phyloP scores from a whole-genome alignment of 2,888 invertebrate species.

The Microctonus aethiopoides region DNA sequence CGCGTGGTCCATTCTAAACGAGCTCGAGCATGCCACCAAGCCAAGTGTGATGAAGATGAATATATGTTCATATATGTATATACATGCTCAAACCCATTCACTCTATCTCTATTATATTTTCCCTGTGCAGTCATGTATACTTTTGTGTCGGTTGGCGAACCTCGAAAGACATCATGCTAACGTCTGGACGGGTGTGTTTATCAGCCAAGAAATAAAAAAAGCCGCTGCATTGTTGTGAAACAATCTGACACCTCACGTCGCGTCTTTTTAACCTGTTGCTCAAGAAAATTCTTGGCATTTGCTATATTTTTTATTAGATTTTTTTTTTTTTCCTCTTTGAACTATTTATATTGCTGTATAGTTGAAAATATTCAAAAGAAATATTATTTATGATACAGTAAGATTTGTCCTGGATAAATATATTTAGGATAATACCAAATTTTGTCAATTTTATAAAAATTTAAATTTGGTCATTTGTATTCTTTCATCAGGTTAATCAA shows the following conservation, averaged over 20 bases:
- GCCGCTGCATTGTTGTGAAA: slow-evolving; percentile 12
- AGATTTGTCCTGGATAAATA: too few relatives aligned
- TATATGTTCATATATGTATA: neutral
- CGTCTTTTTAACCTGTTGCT: slow-evolving; percentile 17
- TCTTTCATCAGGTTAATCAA: slow-evolving; percentile 33
- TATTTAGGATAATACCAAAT: too few relatives aligned
- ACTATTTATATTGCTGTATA: neutral
- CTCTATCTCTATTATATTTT: neutral
- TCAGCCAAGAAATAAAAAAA: slow-evolving; percentile 6
- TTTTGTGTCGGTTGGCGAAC: slow-evolving; percentile 4
- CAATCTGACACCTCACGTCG: neutral
- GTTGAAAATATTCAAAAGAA: too few relatives aligned
- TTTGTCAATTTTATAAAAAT: neutral
- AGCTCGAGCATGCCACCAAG: neutral
- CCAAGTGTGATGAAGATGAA: neutral
- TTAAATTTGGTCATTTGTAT: slow-evolving; percentile 6
- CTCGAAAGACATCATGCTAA: slow-evolving; percentile 12
- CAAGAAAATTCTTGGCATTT: slow-evolving; percentile 7
- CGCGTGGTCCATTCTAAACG: slow-evolving; percentile 4
- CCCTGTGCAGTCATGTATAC: neutral
- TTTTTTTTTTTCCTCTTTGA: neutral
- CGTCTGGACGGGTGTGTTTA: slow-evolving; percentile 5
- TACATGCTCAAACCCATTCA: neutral
- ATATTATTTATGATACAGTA: too few relatives aligned
- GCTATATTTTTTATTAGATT: neutral